Evolutionary conservation across 2,888 invertebrate species (phyloP).

Genomic region (Agrenia bidenticulata): DNA sequence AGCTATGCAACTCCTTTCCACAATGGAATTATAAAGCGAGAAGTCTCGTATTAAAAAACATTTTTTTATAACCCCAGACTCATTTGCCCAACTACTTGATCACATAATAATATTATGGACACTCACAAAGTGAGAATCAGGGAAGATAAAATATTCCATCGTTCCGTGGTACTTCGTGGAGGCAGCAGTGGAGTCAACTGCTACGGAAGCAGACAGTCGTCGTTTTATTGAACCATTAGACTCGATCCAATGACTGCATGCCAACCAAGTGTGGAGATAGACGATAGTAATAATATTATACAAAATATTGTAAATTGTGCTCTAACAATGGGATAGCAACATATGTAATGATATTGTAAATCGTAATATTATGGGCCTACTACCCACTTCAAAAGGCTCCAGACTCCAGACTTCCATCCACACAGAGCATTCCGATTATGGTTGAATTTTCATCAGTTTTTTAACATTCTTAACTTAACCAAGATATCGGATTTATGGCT

Average conservation of each 20-base stretch:
- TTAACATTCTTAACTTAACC: not conserved
- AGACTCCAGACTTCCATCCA: not conserved
- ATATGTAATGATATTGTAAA: not conserved
- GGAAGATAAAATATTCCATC: not conserved
- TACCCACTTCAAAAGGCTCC: not conserved
- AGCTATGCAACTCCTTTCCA: not conserved
- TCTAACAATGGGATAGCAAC: not conserved
- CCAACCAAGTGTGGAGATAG: not conserved
- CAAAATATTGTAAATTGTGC: not conserved
- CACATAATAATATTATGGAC: not conserved
- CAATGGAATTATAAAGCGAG: too few relatives aligned
- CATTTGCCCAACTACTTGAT: not conserved
- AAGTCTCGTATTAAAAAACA: too few relatives aligned
- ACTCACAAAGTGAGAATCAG: not conserved
- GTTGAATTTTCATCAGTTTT: not conserved
- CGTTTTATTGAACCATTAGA: conserved; percentile 22
- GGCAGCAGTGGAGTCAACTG: too few relatives aligned
- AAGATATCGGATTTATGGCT: not conserved
- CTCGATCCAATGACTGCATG: conserved; percentile 11
- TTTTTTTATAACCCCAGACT: too few relatives aligned
- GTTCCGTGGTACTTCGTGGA: not conserved
- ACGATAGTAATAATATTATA: not conserved
- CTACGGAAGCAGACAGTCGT: conserved; percentile 9
- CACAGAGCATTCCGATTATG: not conserved
- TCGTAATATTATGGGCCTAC: not conserved